Evolutionary conservation across 2,888 invertebrate genomes (phyloP).

Genomic region (Cephalotes varians): DNA sequence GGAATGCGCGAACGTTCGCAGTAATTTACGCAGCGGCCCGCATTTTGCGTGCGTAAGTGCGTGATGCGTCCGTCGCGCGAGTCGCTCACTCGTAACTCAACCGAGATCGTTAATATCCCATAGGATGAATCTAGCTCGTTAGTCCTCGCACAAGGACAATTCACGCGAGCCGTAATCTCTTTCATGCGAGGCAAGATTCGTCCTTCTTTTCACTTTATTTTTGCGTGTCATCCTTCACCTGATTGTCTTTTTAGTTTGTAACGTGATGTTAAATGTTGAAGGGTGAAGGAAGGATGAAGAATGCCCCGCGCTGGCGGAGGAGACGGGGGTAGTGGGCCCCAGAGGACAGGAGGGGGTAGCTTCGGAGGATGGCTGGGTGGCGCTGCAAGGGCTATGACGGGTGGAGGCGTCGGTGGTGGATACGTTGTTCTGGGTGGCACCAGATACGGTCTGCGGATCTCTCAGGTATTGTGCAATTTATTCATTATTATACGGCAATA

Average conservation of each 20-base stretch:
- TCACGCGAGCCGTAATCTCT: background rate
- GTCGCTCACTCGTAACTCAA: constrained; percentile 34
- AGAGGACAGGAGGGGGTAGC: constrained; percentile 74
- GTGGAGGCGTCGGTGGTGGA: constrained; percentile 79
- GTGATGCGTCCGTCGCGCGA: constrained; percentile 52
- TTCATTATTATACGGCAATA: background rate
- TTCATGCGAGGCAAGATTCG: background rate
- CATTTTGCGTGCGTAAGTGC: constrained; percentile 59
- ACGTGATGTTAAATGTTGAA: constrained; percentile 43
- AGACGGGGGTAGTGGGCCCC: constrained; percentile 82
- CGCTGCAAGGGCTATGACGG: constrained; percentile 81
- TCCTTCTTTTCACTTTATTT: constrained; percentile 25
- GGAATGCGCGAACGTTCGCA: constrained; percentile 76
- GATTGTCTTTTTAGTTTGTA: constrained; percentile 1
- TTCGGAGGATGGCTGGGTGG: constrained; percentile 82
- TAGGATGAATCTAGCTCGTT: constrained; percentile 42
- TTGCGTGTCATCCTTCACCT: background rate
- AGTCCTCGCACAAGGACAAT: background rate
- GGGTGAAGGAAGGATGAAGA: constrained; percentile 84
- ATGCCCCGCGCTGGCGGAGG: constrained; percentile 84
- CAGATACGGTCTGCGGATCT: constrained; percentile 90
- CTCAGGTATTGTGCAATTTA: constrained; percentile 77
- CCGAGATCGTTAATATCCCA: constrained; percentile 34
- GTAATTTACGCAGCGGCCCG: constrained; percentile 61
- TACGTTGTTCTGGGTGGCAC: constrained; percentile 91